phyloP scores from a whole-genome alignment of 2,888 invertebrate genomes.

The Fissipunctia ypsillon region DNA sequence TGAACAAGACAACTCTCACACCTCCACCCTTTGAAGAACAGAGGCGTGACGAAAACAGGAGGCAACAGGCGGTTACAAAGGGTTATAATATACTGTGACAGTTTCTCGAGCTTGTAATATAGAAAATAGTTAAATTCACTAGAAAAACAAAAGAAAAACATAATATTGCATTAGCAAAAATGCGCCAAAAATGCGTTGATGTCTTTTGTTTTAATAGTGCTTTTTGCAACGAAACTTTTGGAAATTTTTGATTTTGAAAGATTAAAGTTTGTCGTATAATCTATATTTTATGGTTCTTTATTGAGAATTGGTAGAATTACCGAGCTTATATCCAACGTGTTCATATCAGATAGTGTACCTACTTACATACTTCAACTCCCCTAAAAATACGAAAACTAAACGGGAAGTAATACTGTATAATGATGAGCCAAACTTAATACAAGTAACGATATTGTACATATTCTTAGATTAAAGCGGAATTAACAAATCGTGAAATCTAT shows the following conservation, averaged over 20 bases:
- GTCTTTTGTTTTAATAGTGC: conserved; percentile 68
- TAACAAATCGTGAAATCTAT: neutral
- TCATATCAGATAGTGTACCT: neutral
- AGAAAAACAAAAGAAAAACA: neutral
- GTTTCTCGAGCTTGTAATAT: neutral
- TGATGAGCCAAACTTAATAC: neutral
- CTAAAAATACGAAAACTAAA: neutral
- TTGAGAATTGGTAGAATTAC: neutral
- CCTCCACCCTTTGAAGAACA: conserved; percentile 8
- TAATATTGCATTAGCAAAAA: conserved; percentile 12
- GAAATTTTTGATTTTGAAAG: conserved; percentile 2
- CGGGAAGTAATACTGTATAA: too few relatives aligned
- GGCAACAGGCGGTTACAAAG: conserved; percentile 11
- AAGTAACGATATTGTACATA: neutral
- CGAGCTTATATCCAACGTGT: neutral
- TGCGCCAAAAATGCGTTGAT: conserved; percentile 68
- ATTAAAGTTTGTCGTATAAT: neutral
- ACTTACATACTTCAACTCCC: too few relatives aligned
- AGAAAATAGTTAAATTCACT: neutral
- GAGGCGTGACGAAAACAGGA: conserved; percentile 28
- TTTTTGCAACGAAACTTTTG: conserved; percentile 29
- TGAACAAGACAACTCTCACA: conserved; percentile 12
- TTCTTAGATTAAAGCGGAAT: neutral
- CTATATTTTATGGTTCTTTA: neutral
- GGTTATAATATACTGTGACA: conserved; percentile 17